phyloP scores from a whole-genome alignment of 1,140 invertebrate species.

The Cydia fagiglandana region DNA sequence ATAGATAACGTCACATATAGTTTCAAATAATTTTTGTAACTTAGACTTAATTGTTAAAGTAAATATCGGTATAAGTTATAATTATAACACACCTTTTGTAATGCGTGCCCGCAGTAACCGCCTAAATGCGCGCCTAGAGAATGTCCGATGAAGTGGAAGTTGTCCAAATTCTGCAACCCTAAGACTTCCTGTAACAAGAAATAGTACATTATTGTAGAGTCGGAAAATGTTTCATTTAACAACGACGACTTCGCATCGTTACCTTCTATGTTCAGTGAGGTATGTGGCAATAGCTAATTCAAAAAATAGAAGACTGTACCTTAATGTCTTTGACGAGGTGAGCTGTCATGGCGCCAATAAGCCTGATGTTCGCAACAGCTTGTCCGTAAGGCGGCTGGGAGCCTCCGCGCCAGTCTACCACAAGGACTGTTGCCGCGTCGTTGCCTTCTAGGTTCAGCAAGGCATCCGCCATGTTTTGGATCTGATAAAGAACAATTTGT shows the following conservation, averaged over 20 bases:
- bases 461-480: constrained; percentile 80
- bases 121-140: constrained; percentile 92
- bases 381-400: constrained; percentile 93
- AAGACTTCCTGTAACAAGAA: constrained; percentile 74
- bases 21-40: no score
- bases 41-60: no score
- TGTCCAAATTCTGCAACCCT: constrained; percentile 78
- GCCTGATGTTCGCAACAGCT: constrained; percentile 93
- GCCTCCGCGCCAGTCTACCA: constrained; percentile 92
- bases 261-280: no score
- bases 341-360: constrained; percentile 90
- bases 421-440: constrained; percentile 86
- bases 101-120: constrained; percentile 88
- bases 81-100: constrained; percentile 79
- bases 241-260: no score
- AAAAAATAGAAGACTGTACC: not conserved
- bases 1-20: no score
- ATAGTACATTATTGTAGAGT: constrained; percentile 18
- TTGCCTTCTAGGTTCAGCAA: constrained; percentile 83
- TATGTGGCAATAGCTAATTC: no score
- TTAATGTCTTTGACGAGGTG: constrained; percentile 82
- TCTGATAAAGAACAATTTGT: constrained; percentile 63
- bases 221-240: no score
- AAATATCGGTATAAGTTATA: not conserved
- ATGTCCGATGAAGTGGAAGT: constrained; percentile 93